Evolutionary conservation across 2,888 invertebrate species (phyloP), one percentile per base, ranked within the genome.

Genomic region (Acronicta alni): DNA sequence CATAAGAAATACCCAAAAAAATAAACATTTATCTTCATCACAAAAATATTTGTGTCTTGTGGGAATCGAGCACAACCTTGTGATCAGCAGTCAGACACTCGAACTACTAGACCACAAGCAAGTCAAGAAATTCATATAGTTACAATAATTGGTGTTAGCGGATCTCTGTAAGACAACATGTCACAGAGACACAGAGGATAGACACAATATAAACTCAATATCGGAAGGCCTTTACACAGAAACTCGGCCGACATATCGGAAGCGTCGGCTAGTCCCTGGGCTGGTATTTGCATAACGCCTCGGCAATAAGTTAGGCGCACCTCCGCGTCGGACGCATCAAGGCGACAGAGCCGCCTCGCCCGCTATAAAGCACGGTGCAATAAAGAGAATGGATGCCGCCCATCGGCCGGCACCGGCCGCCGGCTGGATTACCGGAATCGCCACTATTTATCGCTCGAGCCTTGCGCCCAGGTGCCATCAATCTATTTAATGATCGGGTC

Each of bases 401-500:
- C 93, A 93, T 93, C 91, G 89, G 84, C 89, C 87, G 89, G 82
- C 88, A 81, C 63, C 77, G 74, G 75, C 78, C 92, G 90, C 91
- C 86, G 89, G 87, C 88, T 83, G 93, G 93, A 93, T 94, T 94
- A 94, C 91, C 90, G 89, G 91, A 93, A 93, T 92, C 92, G 91
- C 92, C 94, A 93, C 94, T 94, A 94, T 94, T 93, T 94, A 94
- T 94, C 93, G 94, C 92, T 87, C 88, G 84, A 89, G 91, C 91
- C 92, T 89, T 90, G 90, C 91, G 91, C 92, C 92, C 94, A 94
- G 94, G 94, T 93, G 91, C 94, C 89, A 94, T 94, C 94, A 92
- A 94, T 94, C 94, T 94, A 90, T 93, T 93, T 94, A 94, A 94
- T 93, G 94, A 94, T 93, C 93, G 93, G 94, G 93, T 94, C 94